Evolutionary conservation across 2,888 invertebrate species (phyloP).

Genomic region (Cheilosia scutellata): DNA sequence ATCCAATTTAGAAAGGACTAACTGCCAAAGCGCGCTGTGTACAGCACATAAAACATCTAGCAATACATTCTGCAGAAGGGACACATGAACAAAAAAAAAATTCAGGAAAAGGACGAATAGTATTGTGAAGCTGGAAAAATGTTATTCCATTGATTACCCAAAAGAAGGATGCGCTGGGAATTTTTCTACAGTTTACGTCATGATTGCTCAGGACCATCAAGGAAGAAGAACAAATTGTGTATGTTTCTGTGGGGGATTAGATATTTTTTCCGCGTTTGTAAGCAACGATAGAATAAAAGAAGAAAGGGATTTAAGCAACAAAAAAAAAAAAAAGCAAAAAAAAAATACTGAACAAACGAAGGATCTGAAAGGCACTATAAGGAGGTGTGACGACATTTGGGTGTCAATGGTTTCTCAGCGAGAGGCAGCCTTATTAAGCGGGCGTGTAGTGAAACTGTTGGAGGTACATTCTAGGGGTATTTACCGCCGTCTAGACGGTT

Average conservation of each 20-base stretch:
- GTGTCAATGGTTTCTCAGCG: constrained; percentile 49
- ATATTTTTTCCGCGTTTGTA: no score
- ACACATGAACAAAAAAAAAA: not conserved
- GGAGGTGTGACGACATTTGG: constrained; percentile 8
- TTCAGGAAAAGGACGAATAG: constrained; percentile 4
- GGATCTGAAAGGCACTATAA: constrained; percentile 10
- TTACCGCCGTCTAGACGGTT: constrained; percentile 39
- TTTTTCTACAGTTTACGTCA: constrained; percentile 46
- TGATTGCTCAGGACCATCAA: constrained; percentile 2
- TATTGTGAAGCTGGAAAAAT: constrained; percentile 65
- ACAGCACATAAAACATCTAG: constrained; percentile 34
- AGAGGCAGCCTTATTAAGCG: constrained; percentile 25
- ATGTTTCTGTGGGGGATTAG: no score
- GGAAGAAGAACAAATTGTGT: not conserved
- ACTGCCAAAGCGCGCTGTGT: constrained; percentile 16
- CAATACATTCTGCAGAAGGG: constrained; percentile 20
- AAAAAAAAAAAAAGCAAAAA: no score
- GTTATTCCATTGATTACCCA: constrained; percentile 73
- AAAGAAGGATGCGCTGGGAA: constrained; percentile 58
- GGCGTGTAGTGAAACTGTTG: constrained; percentile 15
- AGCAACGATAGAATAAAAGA: no score
- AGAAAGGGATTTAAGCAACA: no score
- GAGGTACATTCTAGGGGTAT: not conserved
- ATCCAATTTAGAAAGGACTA: constrained; percentile 34
- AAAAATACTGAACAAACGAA: not conserved